Conservation (phyloP, 2,888 invertebrate species). For the Brenthis daphne region DNA sequence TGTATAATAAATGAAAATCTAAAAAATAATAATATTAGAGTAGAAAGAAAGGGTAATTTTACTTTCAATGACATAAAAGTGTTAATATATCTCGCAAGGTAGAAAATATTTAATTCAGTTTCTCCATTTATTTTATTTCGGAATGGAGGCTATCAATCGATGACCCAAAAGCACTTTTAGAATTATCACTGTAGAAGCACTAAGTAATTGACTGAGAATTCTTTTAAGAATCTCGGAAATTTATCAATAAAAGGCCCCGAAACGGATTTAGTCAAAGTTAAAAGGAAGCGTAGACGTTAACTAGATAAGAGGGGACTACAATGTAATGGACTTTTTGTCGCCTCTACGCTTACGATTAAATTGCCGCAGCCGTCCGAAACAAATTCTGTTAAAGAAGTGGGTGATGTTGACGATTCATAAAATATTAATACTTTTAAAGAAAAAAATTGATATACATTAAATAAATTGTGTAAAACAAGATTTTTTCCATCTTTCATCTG, state of each 20-base stretch:
- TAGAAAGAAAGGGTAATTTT: background rate
- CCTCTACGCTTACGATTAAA: conserved; percentile 54
- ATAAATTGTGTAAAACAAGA: no score
- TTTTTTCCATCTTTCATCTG: no score
- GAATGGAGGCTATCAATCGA: conserved; percentile 22
- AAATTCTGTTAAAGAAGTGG: conserved; percentile 31
- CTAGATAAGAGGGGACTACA: conserved; percentile 65
- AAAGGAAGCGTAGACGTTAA: conserved; percentile 65
- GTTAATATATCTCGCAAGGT: background rate
- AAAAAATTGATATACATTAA: background rate
- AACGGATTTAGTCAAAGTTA: conserved; percentile 59
- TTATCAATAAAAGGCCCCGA: conserved; percentile 41
- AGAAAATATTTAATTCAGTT: conserved; percentile 9
- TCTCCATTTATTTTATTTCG: conserved; percentile 16
- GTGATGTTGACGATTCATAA: background rate
- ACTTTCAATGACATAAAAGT: background rate
- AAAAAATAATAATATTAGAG: no score
- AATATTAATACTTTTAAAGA: background rate
- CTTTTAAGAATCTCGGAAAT: conserved; percentile 35
- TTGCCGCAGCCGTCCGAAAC: conserved; percentile 35
- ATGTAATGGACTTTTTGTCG: conserved; percentile 72
- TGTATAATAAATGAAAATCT: no score
- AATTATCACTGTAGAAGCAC: conserved; percentile 18
- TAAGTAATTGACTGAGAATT: conserved; percentile 29
- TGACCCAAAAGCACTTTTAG: conserved; percentile 11